Base-by-base conservation (phyloP, 1,140 invertebrate species). In the Drosophila ironensis region DNA sequence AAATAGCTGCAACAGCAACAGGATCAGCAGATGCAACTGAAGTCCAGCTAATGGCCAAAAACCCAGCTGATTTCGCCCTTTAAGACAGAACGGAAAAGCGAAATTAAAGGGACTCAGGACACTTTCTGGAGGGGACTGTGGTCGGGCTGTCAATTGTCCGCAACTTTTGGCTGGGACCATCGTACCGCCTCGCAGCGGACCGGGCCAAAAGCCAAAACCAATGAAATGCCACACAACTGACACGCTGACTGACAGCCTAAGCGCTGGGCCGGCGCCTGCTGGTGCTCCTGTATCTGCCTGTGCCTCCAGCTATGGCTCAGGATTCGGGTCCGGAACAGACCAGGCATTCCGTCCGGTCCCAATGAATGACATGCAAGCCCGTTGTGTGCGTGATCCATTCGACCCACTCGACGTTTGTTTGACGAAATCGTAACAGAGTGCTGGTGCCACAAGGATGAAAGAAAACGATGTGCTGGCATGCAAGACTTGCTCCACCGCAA, bases 401-500 rank as follows among this genome's bases (percentile, higher is more conserved):
- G 78, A 38, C 40, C 56, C 56, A 48, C 59, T 63, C 59, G 63
- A 77, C 68, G 50, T 77, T 77, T 73, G 78, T 84, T 82, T 70
- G 73, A 72, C 67, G 69, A 84, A 84, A 82, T 82, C 77, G 77
- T 38, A 72, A 56, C 57, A 52, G 78, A 73, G 78, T 52, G 56
- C 14, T 8, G 48, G 4, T 40, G 53, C 52, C 41, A 11, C 16
- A 75, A 57, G 64, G 54, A 54, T 57, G 5, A 72, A 35, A 51
- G 67, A 38, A 76, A 81, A 66, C 44, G 28, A 2, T 27, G 38
- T 45, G 20, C 52, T 69, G 30, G 63, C 64, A 71, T 41, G 50
- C 61, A 51, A 52, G 59, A 66, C 42, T 60, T 25, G 28, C 20
- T 33, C 33, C 16, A 45, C 35, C 52, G 14, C 40, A 33, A 7